Evolutionary conservation across 1,140 invertebrate species (phyloP), one percentile per base, ranked within the genome.

Genomic region (Hirudo medicinalis): DNA sequence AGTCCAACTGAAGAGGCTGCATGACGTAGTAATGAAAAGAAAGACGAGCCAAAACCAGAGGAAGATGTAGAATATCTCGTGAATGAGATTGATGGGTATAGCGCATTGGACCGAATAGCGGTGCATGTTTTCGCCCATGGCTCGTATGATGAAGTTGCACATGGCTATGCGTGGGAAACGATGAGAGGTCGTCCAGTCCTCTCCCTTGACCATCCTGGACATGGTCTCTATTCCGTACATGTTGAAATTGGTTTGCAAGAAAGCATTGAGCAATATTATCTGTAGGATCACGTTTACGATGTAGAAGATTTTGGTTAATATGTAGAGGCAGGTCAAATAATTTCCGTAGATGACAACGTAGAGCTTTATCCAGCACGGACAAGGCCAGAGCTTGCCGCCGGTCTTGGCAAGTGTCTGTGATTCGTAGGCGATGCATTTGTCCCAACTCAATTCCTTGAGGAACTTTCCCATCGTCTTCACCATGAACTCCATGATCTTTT

Each of bases 21-120:
- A 80, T 57, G 81, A 77, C 11, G 83, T 82, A n/a, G 83, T 78
- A 22, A 82, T 74, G 55, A 82, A 79, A 20, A 85, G 82, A 76
- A 85, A 83, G 22, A 84, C 81, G 66, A 85, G 81, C 84, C 84
- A 85, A 76, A 85, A 85, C 84, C 84, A 85, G 54, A 85, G 76
- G 73, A 85, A 84, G 71, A 85, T 82, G 75, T n/a, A n/a, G n/a
- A n/a, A n/a, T n/a, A n/a, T n/a, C n/a, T n/a, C n/a, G n/a, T n/a
- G n/a, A n/a, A n/a, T n/a, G n/a, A n/a, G n/a, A n/a, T n/a, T n/a
- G n/a, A n/a, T n/a, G n/a, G n/a, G n/a, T n/a, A n/a, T n/a, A n/a
- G n/a, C n/a, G n/a, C n/a, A n/a, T n/a, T n/a, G n/a, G n/a, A n/a
- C n/a, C n/a, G n/a, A n/a, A n/a, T n/a, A n/a, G n/a, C n/a, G n/a